These are phyloP conservation scores for Troilus luridus DNA, from an alignment of 2,888 invertebrate species.

Conservation along the genomic window DNA sequence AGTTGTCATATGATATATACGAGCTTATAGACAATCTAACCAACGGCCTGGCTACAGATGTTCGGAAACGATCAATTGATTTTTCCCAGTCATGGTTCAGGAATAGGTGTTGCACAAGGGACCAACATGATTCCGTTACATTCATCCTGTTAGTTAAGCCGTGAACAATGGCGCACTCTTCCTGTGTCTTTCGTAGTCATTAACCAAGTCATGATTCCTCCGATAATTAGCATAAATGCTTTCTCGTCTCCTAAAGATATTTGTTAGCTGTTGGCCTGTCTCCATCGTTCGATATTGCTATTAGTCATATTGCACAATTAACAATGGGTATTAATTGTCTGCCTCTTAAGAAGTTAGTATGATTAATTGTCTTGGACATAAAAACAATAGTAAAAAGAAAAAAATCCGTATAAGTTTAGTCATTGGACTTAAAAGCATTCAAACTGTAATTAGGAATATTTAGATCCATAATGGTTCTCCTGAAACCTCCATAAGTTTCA, in stretches of 20 bases:
- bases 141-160: not conserved
- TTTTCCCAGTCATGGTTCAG: not conserved
- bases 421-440: not conserved
- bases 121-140: conserved; percentile 16
- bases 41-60: not conserved
- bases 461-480: too few species aligned
- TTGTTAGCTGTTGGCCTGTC: not conserved
- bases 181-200: conserved; percentile 18
- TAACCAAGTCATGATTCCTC: not conserved
- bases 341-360: not conserved
- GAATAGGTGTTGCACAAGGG: conserved; percentile 11
- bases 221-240: conserved; percentile 14
- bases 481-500: too few species aligned
- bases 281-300: not conserved
- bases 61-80: not conserved
- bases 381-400: not conserved
- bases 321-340: not conserved
- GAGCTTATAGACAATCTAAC: not conserved
- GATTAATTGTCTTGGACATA: not conserved
- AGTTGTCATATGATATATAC: not conserved
- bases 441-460: too few species aligned
- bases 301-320: conserved; percentile 22
- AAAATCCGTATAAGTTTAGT: not conserved
- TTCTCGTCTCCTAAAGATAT: not conserved
- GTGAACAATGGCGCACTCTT: conserved; percentile 1